Evolutionary conservation across 2,888 invertebrate species (phyloP).

Genomic region (Drosophila pegasa): DNA sequence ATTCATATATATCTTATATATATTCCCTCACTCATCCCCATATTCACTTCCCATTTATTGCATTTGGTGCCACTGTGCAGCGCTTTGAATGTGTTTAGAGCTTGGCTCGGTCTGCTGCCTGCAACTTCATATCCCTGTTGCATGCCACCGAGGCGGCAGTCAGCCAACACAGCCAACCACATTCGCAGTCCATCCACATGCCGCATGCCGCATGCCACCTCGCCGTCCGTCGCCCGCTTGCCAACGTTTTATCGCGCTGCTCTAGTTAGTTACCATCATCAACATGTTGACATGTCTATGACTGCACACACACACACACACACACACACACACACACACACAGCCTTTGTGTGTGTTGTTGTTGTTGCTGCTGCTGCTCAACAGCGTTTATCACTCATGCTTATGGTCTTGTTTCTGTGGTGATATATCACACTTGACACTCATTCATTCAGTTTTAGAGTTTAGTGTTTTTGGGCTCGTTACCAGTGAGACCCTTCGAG

Average conservation of each 20-base stretch:
- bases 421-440: slow-evolving; percentile 83
- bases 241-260: slow-evolving; percentile 68
- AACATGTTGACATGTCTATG: slow-evolving; percentile 81
- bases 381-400: slow-evolving; percentile 81
- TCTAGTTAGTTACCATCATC: slow-evolving; percentile 80
- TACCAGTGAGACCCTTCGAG: slow-evolving; percentile 13
- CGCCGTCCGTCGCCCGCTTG: slow-evolving; percentile 25
- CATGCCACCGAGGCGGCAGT: slow-evolving; percentile 10
- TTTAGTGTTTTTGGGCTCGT: slow-evolving; percentile 72
- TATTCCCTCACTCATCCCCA: too few relatives aligned
- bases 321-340: not conserved
- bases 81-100: slow-evolving; percentile 53
- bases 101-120: slow-evolving; percentile 46
- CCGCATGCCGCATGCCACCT: slow-evolving; percentile 17
- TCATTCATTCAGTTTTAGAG: slow-evolving; percentile 80
- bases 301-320: slow-evolving; percentile 50
- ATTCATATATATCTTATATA: too few relatives aligned
- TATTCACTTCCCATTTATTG: too few relatives aligned
- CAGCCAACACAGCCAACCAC: slow-evolving; percentile 10
- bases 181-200: slow-evolving; percentile 27
- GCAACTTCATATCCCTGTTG: slow-evolving; percentile 26
- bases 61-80: slow-evolving; percentile 37
- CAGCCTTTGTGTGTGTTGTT: slow-evolving; percentile 10
- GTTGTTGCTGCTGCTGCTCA: slow-evolving; percentile 53
- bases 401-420: slow-evolving; percentile 83